Conservation (phyloP, 2,888 invertebrate species). For the Megaustenia siamemsis region DNA sequence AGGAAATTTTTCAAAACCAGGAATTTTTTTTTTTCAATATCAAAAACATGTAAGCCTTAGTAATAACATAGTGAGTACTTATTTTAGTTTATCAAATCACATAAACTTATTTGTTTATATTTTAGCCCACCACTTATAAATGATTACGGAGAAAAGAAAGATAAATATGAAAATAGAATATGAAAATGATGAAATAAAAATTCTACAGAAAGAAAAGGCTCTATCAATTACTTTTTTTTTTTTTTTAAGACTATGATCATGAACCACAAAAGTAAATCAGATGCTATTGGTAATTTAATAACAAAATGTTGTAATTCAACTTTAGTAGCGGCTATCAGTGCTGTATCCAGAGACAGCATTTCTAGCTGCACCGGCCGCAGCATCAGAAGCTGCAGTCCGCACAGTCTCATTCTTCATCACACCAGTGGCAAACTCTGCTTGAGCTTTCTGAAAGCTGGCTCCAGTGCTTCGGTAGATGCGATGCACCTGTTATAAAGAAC, state of each 20-base stretch:
- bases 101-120: background rate
- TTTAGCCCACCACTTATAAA: background rate
- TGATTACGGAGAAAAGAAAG: too few species aligned
- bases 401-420: slow-evolving; percentile 97
- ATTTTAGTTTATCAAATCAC: background rate
- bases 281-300: background rate
- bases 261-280: background rate
- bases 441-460: slow-evolving; percentile 98
- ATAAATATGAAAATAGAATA: too few species aligned
- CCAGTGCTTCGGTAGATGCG: slow-evolving; percentile 96
- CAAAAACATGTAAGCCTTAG: background rate
- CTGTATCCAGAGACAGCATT: slow-evolving; percentile 73
- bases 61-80: too few species aligned
- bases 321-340: slow-evolving; percentile 68
- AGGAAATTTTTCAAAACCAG: background rate
- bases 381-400: slow-evolving; percentile 91
- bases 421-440: slow-evolving; percentile 96
- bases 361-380: slow-evolving; percentile 87
- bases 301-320: background rate
- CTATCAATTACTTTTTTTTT: too few species aligned
- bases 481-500: slow-evolving; percentile 87
- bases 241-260: background rate
- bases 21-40: background rate
- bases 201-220: background rate
- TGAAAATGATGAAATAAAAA: too few species aligned